Evolutionary conservation across 2,888 invertebrate genomes (phyloP), one percentile per base, ranked within the genome.

Genomic region (Diaphora mendica): DNA sequence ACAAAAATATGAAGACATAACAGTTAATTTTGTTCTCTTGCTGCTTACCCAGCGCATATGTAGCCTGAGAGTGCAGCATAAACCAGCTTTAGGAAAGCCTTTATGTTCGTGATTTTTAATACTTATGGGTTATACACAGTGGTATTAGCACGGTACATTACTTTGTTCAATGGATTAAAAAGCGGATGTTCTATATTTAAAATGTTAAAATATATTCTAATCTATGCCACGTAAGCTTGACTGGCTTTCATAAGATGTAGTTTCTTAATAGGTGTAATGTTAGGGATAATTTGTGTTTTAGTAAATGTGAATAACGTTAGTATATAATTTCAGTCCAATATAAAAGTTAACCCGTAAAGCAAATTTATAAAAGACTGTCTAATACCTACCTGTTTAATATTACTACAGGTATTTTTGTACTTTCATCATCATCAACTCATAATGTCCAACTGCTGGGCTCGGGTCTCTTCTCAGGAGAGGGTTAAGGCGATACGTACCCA

Each of bases 91-190:
- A 65, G 42, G 20, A n/a, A 55, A 33, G 66, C 71, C 51, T 55
- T 64, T 55, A 68, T 30, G 35, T 65, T 69, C 42, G n/a, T 59
- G 69, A 44, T 69, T 64, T 72, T 73, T 68, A 30, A 69, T 69
- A 64, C 42, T 69, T 65, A 42, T 51, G 42, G 30, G n/a, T 67
- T n/a, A 62, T 59, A 42, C 72, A 66, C 72, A 72, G 69, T 55
- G 51, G 68, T 55, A 42, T 64, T 73, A 73, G 39, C 39, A 20
- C 33, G 33, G 42, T 65, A 68, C 73, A 65, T 69, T 30, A 51
- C 69, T 55, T 69, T 73, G 73, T 68, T 68, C 44, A 72, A 72
- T 62, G 44, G 62, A 67, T 68, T 68, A 72, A 59, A 67, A 67
- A 44, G 20, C 48, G n/a, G n/a, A 20, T 33, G 33, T 55, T 66